These are phyloP conservation scores for Vidua chalybeata DNA, from an alignment of 2,113 vertebrate species.

Conservation along the genomic window DNA sequence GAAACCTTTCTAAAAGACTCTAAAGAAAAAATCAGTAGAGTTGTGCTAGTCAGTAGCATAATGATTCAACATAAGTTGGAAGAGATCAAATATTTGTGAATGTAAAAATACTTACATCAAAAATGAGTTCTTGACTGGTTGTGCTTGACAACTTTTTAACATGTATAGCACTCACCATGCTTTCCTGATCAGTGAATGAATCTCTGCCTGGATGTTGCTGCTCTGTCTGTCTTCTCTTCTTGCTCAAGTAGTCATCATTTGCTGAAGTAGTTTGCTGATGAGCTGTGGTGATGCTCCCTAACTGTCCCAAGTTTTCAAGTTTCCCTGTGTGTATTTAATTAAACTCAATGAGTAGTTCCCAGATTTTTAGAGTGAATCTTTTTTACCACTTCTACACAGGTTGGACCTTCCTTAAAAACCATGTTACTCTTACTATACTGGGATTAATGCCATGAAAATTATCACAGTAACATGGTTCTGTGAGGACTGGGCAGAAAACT, in stretches of 20 bases:
- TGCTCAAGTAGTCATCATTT: background rate
- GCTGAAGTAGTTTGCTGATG: background rate
- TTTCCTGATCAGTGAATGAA: background rate
- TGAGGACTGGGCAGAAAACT: background rate
- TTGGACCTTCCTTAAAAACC: background rate
- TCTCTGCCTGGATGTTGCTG: background rate
- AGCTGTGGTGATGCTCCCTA: background rate
- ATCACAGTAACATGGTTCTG: background rate
- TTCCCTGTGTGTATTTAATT: background rate
- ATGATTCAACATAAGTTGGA: background rate
- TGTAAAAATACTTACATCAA: background rate
- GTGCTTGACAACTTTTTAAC: background rate
- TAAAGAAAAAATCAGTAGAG: background rate
- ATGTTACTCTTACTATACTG: background rate
- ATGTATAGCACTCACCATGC: accelerated
- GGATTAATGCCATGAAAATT: background rate
- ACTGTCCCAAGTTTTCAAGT: background rate
- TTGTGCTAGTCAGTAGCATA: background rate
- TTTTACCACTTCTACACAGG: background rate
- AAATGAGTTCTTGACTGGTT: background rate
- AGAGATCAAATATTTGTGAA: background rate
- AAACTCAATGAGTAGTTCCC: background rate
- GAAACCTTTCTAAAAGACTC: background rate
- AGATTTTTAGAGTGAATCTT: background rate
- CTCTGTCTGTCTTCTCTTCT: background rate